Evolutionary conservation across 2,888 invertebrate species (phyloP).

Genomic region (Himalopsyche japonica): DNA sequence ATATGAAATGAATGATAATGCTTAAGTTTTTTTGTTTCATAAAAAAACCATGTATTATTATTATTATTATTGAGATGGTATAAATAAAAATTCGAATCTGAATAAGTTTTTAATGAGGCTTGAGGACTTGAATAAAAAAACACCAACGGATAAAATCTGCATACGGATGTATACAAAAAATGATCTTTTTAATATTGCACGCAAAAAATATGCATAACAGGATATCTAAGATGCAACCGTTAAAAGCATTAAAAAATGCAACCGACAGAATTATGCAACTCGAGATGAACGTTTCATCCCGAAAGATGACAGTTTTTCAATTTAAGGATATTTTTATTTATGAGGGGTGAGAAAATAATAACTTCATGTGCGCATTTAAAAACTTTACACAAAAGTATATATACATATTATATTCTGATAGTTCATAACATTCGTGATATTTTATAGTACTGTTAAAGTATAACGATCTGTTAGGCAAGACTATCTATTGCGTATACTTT

Average conservation of each 20-base stretch:
- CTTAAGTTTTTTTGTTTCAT: too few species aligned
- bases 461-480: too few species aligned
- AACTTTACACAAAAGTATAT: too few species aligned
- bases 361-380: too few species aligned
- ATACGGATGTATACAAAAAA: constrained; percentile 4
- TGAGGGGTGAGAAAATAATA: too few species aligned
- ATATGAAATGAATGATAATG: too few species aligned
- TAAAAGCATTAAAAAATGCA: constrained; percentile 18
- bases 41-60: too few species aligned
- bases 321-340: background rate
- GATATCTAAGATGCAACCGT: constrained; percentile 22
- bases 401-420: too few species aligned
- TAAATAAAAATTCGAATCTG: background rate
- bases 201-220: constrained; percentile 14
- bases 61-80: background rate
- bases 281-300: background rate
- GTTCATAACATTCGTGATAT: too few species aligned
- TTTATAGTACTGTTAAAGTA: too few species aligned
- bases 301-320: background rate
- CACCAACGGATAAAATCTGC: background rate
- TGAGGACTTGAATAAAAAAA: background rate
- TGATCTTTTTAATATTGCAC: background rate
- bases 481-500: too few species aligned
- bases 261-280: background rate
- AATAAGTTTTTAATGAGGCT: background rate